Base-by-base conservation (phyloP, 2,113 vertebrate species). In the Engraulis encrasicolus region DNA sequence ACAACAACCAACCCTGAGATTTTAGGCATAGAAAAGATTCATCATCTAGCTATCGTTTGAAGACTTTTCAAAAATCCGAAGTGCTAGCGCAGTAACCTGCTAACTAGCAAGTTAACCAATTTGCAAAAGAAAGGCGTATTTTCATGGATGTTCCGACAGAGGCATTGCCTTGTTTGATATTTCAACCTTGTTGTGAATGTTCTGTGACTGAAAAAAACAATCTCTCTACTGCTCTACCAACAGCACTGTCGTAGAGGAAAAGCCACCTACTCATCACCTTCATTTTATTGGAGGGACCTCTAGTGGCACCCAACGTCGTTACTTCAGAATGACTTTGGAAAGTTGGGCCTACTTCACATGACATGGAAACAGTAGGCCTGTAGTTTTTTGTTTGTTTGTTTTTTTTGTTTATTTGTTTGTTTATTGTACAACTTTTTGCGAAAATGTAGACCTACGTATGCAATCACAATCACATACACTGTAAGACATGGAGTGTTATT, bases 241-340 rank as follows among this genome's bases (percentile, higher is more conserved):
- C 82, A 81, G n/a, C 36, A 84, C 90, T 92, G 91, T 91, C 88
- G 88, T 88, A 88, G 37, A 50, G 81, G 61, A 83, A 89, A 89
- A 83, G 31, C 20, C 54, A 40, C 27, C 14, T 54, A 19, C 6
- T 37, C 81, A 58, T 89, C 77, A 81, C 82, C 85, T 87, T 86
- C 34, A 31, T 45, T 80, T 87, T 90, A 84, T 91, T 87, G 89
- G 84, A 91, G 92, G 90, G 93, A 85, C 93, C 91, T 87, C 93
- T 91, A 83, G 89, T 83, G 92, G 89, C 83, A 61, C 82, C 54
- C 66, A 74, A 74, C 31, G 66, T 74, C 14, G 20, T 61, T 61
- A 31, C 14, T 74, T 74, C 66, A 34, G 34, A 74, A 31, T 15
- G 17, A 5, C 34, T 34, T 17, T 4, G 18, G 19, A 20, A 52